These are phyloP conservation scores for Nibea albiflora DNA, from an alignment of 2,113 vertebrate genomes.

Conservation along the genomic window DNA sequence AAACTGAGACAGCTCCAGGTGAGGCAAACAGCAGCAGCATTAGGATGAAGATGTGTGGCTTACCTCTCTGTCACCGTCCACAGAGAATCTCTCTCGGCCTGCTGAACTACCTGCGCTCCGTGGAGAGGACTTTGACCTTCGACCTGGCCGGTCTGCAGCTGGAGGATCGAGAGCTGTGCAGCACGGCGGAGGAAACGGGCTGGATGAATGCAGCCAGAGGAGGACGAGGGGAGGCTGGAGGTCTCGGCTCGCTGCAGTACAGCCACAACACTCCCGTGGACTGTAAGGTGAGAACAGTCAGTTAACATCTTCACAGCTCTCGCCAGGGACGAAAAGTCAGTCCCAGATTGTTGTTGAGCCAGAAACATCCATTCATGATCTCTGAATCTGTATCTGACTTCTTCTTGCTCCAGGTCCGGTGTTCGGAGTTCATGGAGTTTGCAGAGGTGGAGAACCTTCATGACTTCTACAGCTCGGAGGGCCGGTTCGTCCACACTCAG, in stretches of 20 bases:
- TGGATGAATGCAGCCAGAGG: constrained; percentile 80
- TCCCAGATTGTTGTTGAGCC: too few relatives aligned
- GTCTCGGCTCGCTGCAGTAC: constrained; percentile 65
- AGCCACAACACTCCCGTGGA: constrained; percentile 77
- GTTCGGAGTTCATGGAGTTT: constrained; percentile 83
- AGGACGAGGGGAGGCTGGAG: constrained; percentile 63
- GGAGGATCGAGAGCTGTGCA: constrained; percentile 59
- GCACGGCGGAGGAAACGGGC: constrained; percentile 69
- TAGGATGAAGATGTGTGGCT: not conserved
- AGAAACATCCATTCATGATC: not conserved
- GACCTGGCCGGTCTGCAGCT: constrained; percentile 73
- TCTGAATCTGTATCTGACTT: not conserved
- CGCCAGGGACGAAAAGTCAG: too few relatives aligned
- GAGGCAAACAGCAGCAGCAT: not conserved
- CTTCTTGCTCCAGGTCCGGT: constrained; percentile 69
- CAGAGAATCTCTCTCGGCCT: constrained; percentile 80
- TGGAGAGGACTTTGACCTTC: constrained; percentile 83
- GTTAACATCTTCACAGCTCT: not conserved
- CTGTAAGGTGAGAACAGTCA: constrained; percentile 76
- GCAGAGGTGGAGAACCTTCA: constrained; percentile 84
- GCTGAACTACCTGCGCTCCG: constrained; percentile 85
- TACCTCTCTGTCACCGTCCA: not conserved
- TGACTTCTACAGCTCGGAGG: constrained; percentile 78
- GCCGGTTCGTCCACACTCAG: constrained; percentile 77
- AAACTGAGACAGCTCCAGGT: constrained; percentile 85